Percentiles rank a stretch among this genome's conserved stretches.
Evolutionary conservation across 2,113 vertebrate genomes (phyloP).

Genomic region (Hippocampus mohnikei): DNA sequence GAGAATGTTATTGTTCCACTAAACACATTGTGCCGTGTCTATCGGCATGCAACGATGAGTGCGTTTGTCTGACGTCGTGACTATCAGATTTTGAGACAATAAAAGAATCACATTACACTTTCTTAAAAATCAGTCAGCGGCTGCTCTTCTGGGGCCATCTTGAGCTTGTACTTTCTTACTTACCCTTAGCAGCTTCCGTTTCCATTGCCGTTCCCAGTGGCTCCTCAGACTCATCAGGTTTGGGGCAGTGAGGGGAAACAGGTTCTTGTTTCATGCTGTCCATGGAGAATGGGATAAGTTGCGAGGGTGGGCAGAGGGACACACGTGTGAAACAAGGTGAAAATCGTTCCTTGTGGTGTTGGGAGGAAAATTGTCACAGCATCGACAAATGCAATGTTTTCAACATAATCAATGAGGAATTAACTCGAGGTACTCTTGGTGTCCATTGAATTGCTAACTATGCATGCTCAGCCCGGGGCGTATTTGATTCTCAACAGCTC

Average conservation of each 20-base stretch:
- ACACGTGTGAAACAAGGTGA: neutral
- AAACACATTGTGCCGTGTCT: neutral
- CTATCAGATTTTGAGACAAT: neutral
- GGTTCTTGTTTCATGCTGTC: conserved; percentile 55
- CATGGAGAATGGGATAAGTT: neutral
- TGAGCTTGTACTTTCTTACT: neutral
- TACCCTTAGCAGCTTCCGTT: conserved; percentile 28
- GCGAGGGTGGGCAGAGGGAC: neutral
- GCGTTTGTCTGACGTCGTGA: neutral
- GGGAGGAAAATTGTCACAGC: neutral
- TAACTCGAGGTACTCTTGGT: no score
- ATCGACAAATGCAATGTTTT: neutral
- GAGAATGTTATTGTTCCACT: neutral
- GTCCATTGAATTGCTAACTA: no score
- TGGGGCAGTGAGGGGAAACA: conserved; percentile 72
- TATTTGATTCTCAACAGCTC: no score
- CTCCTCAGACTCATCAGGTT: conserved; percentile 70
- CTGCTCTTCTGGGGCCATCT: neutral
- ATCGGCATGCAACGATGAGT: neutral
- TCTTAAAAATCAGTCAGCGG: neutral
- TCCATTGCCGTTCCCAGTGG: conserved; percentile 72
- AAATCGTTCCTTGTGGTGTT: neutral
- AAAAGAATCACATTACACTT: no score
- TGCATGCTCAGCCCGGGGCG: no score
- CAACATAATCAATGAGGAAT: neutral